Base-by-base conservation (phyloP, 2,888 invertebrate genomes). In the Adelognathus sp. region DNA sequence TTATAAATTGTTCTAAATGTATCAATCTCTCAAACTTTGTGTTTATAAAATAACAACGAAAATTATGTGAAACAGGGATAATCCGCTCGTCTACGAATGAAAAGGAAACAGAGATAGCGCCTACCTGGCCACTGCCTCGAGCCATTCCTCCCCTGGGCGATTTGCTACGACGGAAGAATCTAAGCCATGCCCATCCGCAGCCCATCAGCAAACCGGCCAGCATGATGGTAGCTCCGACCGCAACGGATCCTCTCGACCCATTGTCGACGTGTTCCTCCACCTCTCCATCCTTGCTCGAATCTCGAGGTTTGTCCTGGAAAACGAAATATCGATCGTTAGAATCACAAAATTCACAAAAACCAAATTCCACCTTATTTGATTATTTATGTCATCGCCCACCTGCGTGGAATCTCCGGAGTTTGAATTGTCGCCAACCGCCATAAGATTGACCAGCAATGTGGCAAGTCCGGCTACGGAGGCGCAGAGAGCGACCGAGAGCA, bases 101-200 rank as follows among this genome's bases (percentile, higher is more conserved):
- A 58, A 29, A 50, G n/a, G 27, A 50, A 41, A 50, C 14, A 36
- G 5, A 36, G 41, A 50, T 67, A 46, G 27, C 66, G 66, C 89
- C 82, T 88, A 91, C 91, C 90, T 91, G 91, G 83, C 91, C 91
- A 76, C 90, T 89, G 21, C 82, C 84, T 18, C 84, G 79, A 21
- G 88, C 84, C 76, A 91, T 87, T 82, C 90, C 90, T 41, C 89
- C 86, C 77, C 91, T 86, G 2, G 89, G 88, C 2, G 90, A 90
- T 82, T 91, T 91, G 56, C 86, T 88, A 31, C 86, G 88, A 36
- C 82, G 83, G 85, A 89, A 88, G 67, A 90, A 91, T 71, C 85
- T 85, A 6, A 91, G 71, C 89, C 90, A 91, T 24, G 82, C 86
- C 91, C 90, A 91, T 31, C 81, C 74, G 2, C 85, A 83, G 2